Conservation (phyloP, 2,113 vertebrate genomes). For the Orientallactaga bullata region DNA sequence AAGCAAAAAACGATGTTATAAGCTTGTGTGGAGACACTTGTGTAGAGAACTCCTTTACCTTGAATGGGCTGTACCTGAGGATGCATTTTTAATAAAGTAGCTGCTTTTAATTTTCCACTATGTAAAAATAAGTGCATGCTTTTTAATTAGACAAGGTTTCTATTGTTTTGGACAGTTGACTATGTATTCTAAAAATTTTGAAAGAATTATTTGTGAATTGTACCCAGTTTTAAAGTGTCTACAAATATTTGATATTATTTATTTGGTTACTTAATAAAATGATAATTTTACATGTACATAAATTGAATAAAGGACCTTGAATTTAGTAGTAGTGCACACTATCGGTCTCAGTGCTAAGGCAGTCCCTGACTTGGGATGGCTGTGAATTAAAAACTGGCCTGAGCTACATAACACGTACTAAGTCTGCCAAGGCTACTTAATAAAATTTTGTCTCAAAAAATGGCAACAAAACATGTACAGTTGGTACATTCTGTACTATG, state of each 20-base stretch:
- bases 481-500: not conserved
- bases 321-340: not conserved
- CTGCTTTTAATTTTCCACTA: constrained; percentile 31
- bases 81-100: not conserved
- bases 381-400: no score
- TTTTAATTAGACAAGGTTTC: constrained; percentile 5
- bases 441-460: not conserved
- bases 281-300: constrained; percentile 18
- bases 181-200: constrained; percentile 44
- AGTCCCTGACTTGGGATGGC: not conserved
- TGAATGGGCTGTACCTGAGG: not conserved
- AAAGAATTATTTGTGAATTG: constrained; percentile 30
- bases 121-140: not conserved
- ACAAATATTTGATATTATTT: not conserved
- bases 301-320: constrained; percentile 20
- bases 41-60: constrained; percentile 13
- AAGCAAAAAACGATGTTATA: not conserved
- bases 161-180: constrained; percentile 11
- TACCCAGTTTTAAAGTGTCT: not conserved
- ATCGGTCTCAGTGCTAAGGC: not conserved
- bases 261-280: not conserved
- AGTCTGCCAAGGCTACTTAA: not conserved
- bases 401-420: not conserved
- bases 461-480: not conserved
- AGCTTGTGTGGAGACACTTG: not conserved